Conservation (phyloP, 2,888 invertebrate genomes). For the Leucania comma region DNA sequence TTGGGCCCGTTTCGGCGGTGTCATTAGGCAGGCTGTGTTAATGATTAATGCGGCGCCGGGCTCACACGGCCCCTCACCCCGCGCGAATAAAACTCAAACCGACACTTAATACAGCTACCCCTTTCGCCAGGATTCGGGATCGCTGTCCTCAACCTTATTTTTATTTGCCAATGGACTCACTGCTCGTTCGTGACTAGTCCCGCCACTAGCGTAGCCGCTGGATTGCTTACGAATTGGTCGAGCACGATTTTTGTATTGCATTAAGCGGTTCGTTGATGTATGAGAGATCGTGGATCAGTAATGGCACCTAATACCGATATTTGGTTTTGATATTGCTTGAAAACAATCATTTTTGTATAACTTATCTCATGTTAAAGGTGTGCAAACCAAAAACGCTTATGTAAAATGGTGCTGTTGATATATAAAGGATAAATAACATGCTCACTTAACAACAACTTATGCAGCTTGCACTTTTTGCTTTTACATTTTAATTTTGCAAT, state of each 20-base stretch:
- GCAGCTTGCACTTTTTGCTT: constrained; percentile 74
- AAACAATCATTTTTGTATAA: constrained; percentile 19
- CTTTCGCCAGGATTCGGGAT: constrained; percentile 88
- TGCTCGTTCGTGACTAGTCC: constrained; percentile 74
- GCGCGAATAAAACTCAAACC: constrained; percentile 88
- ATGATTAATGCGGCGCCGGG: constrained; percentile 90
- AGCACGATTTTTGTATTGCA: constrained; percentile 80
- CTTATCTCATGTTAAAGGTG: neutral
- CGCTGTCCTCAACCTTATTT: constrained; percentile 78
- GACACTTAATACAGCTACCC: constrained; percentile 89
- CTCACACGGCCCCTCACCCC: constrained; percentile 77
- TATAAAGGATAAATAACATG: constrained; percentile 67
- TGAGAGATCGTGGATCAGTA: constrained; percentile 58
- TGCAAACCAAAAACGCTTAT: constrained; percentile 8
- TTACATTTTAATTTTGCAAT: constrained; percentile 80
- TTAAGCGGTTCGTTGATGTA: constrained; percentile 72
- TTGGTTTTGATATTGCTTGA: constrained; percentile 36
- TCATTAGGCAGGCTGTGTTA: constrained; percentile 90
- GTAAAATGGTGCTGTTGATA: constrained; percentile 45
- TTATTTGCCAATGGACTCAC: constrained; percentile 79
- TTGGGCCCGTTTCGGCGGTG: constrained; percentile 87
- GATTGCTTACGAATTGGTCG: constrained; percentile 76
- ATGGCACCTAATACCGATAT: constrained; percentile 47
- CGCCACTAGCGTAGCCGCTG: constrained; percentile 72
- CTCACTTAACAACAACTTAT: constrained; percentile 73